A percentile compares a stretch with the other conserved stretches of the same genome.
These are phyloP conservation scores for Plutomurus gul DNA, from an alignment of 1,140 invertebrate species.

Conservation along the genomic window DNA sequence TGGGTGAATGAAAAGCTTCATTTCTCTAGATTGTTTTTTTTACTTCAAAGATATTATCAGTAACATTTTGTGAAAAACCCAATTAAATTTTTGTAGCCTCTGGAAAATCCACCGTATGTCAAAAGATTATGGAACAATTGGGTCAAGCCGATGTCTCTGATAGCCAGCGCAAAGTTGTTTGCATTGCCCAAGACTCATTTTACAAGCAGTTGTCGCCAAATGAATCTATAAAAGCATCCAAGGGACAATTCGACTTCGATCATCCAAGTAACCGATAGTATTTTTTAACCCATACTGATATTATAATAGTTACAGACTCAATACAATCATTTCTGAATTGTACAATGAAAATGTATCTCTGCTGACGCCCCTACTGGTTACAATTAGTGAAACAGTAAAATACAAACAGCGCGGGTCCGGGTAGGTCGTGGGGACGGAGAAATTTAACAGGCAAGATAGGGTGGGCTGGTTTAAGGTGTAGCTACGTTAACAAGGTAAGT, in stretches of 20 bases:
- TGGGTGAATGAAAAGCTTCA: neutral
- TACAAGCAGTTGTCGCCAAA: constrained; percentile 82
- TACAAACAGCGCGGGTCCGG: no score
- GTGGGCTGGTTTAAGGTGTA: no score
- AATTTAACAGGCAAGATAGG: no score
- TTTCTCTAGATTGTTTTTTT: neutral
- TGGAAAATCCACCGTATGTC: constrained; percentile 88
- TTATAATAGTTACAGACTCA: no score
- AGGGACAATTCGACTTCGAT: constrained; percentile 96
- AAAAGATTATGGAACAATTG: constrained; percentile 91
- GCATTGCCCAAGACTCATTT: constrained; percentile 95
- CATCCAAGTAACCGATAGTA: constrained; percentile 72
- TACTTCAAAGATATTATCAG: neutral
- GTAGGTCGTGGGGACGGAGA: no score
- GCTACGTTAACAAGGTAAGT: no score
- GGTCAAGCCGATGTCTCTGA: constrained; percentile 86
- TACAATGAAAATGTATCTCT: no score
- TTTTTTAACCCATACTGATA: no score
- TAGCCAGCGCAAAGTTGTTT: constrained; percentile 84
- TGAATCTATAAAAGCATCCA: constrained; percentile 81
- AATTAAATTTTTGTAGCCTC: neutral
- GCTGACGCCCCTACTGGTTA: no score
- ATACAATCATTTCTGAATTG: no score
- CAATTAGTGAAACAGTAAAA: no score
- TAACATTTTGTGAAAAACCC: neutral